Base-by-base conservation (phyloP, 2,888 invertebrate species). In the Melinaea marsaeus region DNA sequence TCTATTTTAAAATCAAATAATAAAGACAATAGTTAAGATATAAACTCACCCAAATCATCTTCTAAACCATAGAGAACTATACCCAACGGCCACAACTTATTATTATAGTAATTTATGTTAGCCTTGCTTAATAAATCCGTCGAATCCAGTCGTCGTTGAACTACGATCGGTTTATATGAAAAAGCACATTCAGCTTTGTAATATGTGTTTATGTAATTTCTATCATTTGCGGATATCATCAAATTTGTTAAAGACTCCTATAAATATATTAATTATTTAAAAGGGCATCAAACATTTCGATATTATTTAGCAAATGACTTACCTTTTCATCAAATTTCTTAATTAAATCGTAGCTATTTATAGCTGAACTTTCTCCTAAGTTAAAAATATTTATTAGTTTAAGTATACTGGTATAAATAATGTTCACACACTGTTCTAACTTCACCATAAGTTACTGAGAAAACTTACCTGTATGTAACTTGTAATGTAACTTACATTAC, bases 31-130 rank as follows among this genome's bases (percentile, higher is more conserved):
- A 59, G 58, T 34, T n/a, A 37, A 37, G 4, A 32, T 9, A 22
- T 1, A 60, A 9, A 11, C 83, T 78, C 51, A 86, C 85, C 68
- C 4, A 81, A 55, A 0, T 59, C 13, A 0, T 67, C 45, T 0
- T 79, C 73, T 0, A 82, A 66, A 0, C 77, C 78, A 37, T 82
- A 89, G 75, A 86, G 76, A 0, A 88, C 75, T 0, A 89, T 75
- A 0, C 81, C 88, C 0, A 85, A 65, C 0, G 87, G 88, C 89
- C 89, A 89, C 0, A 81, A 2, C 3, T 79, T 81, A 0, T 78
- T 62, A 0, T 57, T 61, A 48, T 87, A 88, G 57, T 73, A 86
- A 0, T 60, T 7, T 1, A 72, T n/a, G 48, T 82, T 84, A 0
- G 70, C 74, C 72, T 55, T 3, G 70, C 60, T 5, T 34, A 13